These are phyloP conservation scores for Drosophila yooni DNA, from an alignment of 2,888 invertebrate genomes.

Conservation along the genomic window DNA sequence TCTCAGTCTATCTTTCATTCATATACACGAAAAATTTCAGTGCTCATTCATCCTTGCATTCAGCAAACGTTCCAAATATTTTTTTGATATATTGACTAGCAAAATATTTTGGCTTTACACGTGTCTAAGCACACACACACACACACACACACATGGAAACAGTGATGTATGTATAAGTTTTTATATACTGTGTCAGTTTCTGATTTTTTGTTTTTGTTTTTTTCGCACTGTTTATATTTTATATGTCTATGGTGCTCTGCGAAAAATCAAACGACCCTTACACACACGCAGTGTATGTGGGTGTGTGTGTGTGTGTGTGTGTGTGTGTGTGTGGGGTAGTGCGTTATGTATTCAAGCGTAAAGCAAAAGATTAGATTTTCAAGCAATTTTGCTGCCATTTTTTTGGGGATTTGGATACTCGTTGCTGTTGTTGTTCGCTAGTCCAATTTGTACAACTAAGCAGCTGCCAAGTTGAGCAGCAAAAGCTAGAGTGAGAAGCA, in stretches of 20 bases:
- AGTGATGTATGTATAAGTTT: conserved; percentile 35
- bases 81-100: conserved; percentile 78
- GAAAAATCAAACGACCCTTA: conserved; percentile 55
- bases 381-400: conserved; percentile 54
- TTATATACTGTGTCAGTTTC: conserved; percentile 35
- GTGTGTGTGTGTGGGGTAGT: conserved; percentile 21
- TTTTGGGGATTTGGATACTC: conserved; percentile 30
- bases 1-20: conserved; percentile 9
- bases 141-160: conserved; percentile 6
- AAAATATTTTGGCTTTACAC: conserved; percentile 77
- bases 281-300: conserved; percentile 13
- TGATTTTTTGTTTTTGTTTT: conserved; percentile 23
- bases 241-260: conserved; percentile 41
- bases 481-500: background rate
- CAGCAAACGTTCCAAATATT: conserved; percentile 66
- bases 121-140: conserved; percentile 56
- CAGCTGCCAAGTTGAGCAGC: conserved; percentile 63
- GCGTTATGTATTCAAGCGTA: conserved; percentile 73
- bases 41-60: conserved; percentile 72
- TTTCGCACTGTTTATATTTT: conserved; percentile 55
- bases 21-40: conserved; percentile 28
- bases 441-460: conserved; percentile 68
- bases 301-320: conserved; percentile 33
- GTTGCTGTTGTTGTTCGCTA: conserved; percentile 23
- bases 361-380: conserved; percentile 76